Evolutionary conservation across 2,113 vertebrate species (phyloP).

Genomic region (Aix galericulata): DNA sequence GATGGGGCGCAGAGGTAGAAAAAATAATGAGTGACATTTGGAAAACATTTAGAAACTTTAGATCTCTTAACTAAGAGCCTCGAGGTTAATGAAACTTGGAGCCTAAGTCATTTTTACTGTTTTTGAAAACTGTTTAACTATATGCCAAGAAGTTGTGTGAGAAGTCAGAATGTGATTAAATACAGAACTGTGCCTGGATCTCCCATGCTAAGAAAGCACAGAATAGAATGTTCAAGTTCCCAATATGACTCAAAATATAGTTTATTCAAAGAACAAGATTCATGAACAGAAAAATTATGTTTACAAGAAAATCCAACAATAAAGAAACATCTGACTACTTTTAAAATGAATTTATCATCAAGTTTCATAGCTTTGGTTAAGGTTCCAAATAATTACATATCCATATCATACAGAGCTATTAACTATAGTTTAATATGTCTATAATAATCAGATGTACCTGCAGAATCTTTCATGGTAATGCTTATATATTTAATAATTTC

Average conservation of each 20-base stretch:
- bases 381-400: not conserved
- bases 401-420: not conserved
- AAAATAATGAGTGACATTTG: not conserved
- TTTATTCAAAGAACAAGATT: slow-evolving; percentile 50
- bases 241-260: not conserved
- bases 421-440: not conserved
- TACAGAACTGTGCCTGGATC: not conserved
- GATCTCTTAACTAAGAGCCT: not conserved
- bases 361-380: not conserved
- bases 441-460: not conserved
- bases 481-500: slow-evolving; percentile 78
- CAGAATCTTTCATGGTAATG: not conserved
- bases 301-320: not conserved
- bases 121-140: not conserved
- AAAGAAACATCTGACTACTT: not conserved
- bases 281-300: not conserved
- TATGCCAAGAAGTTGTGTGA: not conserved
- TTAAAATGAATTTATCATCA: not conserved
- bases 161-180: not conserved
- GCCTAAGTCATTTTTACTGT: not conserved
- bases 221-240: not conserved
- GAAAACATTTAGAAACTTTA: not conserved
- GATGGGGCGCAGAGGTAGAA: not conserved
- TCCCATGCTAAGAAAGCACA: not conserved
- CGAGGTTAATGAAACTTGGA: not conserved